Percentiles rank a stretch among this genome's conserved stretches.
These are phyloP conservation scores for Aldabrachelys gigantea DNA, from an alignment of 2,113 vertebrate genomes.

Conservation along the genomic window DNA sequence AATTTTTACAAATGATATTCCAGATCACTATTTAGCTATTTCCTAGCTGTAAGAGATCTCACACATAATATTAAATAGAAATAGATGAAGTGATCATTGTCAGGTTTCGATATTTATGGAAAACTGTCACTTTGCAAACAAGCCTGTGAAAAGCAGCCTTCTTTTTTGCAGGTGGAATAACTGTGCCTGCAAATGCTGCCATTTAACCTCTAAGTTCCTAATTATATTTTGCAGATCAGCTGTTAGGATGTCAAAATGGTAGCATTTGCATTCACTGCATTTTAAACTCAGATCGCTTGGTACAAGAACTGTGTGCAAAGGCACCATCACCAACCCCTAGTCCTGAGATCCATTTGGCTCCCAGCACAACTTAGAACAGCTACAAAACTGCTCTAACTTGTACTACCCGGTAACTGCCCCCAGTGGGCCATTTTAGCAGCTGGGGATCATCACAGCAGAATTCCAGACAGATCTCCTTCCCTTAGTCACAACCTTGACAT, in stretches of 20 bases:
- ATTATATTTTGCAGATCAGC: constrained; percentile 63
- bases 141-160: constrained; percentile 30
- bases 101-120: background rate
- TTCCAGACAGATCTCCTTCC: background rate
- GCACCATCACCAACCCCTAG: background rate
- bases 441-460: background rate
- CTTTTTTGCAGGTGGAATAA: constrained; percentile 45
- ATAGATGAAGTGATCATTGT: background rate
- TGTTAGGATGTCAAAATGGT: background rate
- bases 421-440: too few species aligned
- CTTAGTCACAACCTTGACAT: background rate
- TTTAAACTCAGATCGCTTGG: background rate
- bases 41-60: constrained; percentile 14
- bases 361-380: fast-evolving
- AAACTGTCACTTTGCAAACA: constrained; percentile 5
- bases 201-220: constrained; percentile 39
- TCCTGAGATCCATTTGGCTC: background rate
- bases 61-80: background rate
- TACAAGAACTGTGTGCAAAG: fast-evolving
- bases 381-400: fast-evolving
- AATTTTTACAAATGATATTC: constrained; percentile 37
- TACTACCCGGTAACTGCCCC: background rate
- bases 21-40: constrained; percentile 46
- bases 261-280: background rate
- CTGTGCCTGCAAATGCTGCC: constrained; percentile 36